Conservation (phyloP, 2,888 invertebrate species). For the Philereme transversata region DNA sequence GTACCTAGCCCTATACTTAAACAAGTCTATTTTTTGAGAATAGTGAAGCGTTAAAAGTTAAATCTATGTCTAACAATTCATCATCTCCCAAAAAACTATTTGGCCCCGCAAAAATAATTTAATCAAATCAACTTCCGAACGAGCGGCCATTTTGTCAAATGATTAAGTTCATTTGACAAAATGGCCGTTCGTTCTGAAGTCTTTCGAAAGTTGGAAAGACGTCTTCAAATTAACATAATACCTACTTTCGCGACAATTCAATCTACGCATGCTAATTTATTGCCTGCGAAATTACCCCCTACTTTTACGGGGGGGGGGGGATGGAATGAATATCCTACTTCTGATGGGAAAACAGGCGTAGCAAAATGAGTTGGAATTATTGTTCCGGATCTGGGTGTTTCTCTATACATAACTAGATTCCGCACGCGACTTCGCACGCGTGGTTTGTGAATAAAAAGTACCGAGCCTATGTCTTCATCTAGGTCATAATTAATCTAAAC, state of each 20-base stretch:
- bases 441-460: too few relatives aligned
- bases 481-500: too few relatives aligned
- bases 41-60: too few relatives aligned
- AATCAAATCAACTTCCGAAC: conserved; percentile 2
- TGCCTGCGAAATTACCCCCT: conserved; percentile 31
- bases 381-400: too few relatives aligned
- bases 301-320: not conserved
- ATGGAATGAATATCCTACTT: not conserved
- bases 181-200: conserved; percentile 13
- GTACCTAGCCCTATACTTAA: not conserved
- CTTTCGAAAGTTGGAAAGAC: conserved; percentile 6
- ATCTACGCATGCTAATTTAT: conserved; percentile 64
- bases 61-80: too few relatives aligned
- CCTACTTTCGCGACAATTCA: conserved; percentile 57
- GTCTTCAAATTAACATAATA: conserved; percentile 51
- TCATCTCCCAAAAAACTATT: not conserved
- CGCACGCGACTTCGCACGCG: too few relatives aligned
- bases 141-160: conserved; percentile 1
- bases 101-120: not conserved
- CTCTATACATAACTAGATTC: too few relatives aligned
- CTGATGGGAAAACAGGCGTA: conserved; percentile 2
- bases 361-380: not conserved
- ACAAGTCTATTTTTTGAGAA: too few relatives aligned
- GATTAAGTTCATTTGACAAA: conserved; percentile 28
- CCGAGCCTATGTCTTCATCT: too few relatives aligned